A percentile compares a stretch with the other conserved stretches of the same genome.
These are phyloP conservation scores for Azemiops feae DNA, from an alignment of 2,113 vertebrate species.

Conservation along the genomic window DNA sequence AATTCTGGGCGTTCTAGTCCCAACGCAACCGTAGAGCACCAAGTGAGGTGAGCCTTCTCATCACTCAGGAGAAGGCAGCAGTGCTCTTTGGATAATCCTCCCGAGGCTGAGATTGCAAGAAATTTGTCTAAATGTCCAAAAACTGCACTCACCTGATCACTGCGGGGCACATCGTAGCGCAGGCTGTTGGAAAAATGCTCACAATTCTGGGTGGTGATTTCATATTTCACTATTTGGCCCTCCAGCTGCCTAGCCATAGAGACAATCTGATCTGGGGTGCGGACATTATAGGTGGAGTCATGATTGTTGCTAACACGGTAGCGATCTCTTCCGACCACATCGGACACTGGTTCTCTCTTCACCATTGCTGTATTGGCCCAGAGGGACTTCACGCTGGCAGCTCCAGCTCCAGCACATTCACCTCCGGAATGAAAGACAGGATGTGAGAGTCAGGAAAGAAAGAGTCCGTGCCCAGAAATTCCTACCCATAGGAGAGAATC, in stretches of 20 bases:
- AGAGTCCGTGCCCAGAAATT: too few species aligned
- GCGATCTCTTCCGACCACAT: not conserved
- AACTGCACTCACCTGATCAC: not conserved
- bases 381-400: fast-evolving
- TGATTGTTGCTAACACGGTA: not conserved
- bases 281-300: not conserved
- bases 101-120: fast-evolving
- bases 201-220: not conserved
- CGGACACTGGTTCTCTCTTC: not conserved
- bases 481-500: not conserved
- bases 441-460: not conserved
- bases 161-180: not conserved
- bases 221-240: not conserved
- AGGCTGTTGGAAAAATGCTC: not conserved
- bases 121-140: not conserved
- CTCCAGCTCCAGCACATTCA: not conserved
- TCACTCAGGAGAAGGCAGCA: not conserved
- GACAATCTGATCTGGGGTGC: not conserved
- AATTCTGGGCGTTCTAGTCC: not conserved
- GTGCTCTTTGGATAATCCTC: not conserved
- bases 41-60: not conserved
- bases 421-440: not conserved
- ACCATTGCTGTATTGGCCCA: fast-evolving
- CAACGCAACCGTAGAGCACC: not conserved
- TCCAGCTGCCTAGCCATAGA: not conserved